Evolutionary conservation across 64 coral and sea anemone genomes (phyloP), one percentile per base, ranked within the genome.

Genomic region (Hydrozoanthus tunicans): DNA sequence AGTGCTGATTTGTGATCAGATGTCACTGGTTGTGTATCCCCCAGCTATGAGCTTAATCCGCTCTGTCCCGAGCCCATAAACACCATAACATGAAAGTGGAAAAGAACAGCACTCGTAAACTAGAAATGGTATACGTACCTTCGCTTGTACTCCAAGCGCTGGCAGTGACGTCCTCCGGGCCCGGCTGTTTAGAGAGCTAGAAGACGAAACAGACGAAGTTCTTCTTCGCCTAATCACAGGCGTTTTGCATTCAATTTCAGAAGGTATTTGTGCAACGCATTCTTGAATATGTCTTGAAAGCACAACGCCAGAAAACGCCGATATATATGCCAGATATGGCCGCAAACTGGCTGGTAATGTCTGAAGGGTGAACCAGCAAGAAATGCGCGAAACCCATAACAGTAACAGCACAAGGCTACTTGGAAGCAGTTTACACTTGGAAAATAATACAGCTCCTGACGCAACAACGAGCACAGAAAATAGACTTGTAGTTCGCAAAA

Each of bases 231-330:
- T 84, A 10, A 97, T 97, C 63, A 97, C 61, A 43, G 95, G 95
- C 9, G 89, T 93, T 82, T 97, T 97, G 83, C 92, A 94, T 89
- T 97, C 92, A 81, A 97, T 92, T 77, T 97, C 95, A 58, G 89
- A 84, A 51, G 95, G 89, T 82, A 58, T 74, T 67, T 85, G 83
- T 52, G 90, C 65, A 83, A 97, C 81, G 73, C 88, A 97, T 9
- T 82, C 90, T 94, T 97, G 95, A 89, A 97, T 92, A 82, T 97
- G 93, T 92, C 95, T 97, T 70, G 95, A 97, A 86, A 97, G 93
- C 84, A 97, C 81, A 69, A 97, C 79, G 60, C 95, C 95, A 91
- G 82, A 74, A 85, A 97, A 97, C 20, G 95, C 95, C 78, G 95
- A 91, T 76, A 97, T 91, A 90, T 97, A 97, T 6, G 95, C 95